Conservation (phyloP, 2,797 vertebrate genomes). For the Nannoperca obscura region DNA sequence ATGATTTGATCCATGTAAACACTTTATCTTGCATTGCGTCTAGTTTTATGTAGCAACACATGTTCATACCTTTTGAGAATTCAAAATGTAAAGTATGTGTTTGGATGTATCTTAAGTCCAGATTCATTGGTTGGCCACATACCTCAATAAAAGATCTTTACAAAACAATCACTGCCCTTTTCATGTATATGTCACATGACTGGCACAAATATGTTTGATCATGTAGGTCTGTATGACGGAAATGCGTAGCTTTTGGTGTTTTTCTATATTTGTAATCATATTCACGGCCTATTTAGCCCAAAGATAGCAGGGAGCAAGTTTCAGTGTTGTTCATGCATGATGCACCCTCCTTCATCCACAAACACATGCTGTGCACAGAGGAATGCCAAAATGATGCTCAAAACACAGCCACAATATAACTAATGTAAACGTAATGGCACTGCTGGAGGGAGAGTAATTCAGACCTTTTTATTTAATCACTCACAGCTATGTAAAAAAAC, state of each 20-base stretch:
- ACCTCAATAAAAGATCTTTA: constrained; percentile 78
- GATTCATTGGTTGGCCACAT: constrained; percentile 49
- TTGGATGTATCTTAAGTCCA: constrained; percentile 56
- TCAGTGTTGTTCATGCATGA: constrained; percentile 35
- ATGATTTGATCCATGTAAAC: constrained; percentile 35
- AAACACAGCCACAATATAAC: constrained; percentile 47
- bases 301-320: constrained; percentile 1
- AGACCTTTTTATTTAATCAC: constrained; percentile 31
- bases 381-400: constrained; percentile 35
- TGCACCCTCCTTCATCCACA: constrained; percentile 23
- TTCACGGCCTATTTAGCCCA: constrained; percentile 15
- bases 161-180: constrained; percentile 26
- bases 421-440: constrained; percentile 32
- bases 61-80: constrained; percentile 41
- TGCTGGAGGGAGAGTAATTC: constrained; percentile 47
- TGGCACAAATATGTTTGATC: background rate
- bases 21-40: constrained; percentile 20
- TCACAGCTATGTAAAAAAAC: constrained; percentile 19
- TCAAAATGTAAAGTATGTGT: constrained; percentile 53
- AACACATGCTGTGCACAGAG: constrained; percentile 35
- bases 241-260: constrained; percentile 14
- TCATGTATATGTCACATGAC: background rate
- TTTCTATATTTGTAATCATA: constrained; percentile 24
- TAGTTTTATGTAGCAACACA: constrained; percentile 50
- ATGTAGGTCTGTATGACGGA: background rate